Evolutionary conservation across 2,797 vertebrate species (phyloP).

Genomic region (Eospalax fontanierii): DNA sequence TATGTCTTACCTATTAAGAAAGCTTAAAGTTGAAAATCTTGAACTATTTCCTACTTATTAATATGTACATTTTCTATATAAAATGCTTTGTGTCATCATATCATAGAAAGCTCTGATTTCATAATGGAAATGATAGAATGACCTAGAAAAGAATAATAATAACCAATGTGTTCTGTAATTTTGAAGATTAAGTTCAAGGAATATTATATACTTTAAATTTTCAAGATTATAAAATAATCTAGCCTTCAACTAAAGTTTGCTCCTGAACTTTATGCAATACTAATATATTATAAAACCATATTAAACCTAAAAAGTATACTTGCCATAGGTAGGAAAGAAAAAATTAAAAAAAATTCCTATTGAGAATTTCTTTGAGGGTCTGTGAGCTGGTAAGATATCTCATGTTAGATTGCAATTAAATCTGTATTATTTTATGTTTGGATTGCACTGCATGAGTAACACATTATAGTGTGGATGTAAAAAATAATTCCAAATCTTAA

Average conservation of each 20-base stretch:
- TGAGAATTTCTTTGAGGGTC: conserved; percentile 46
- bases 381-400: conserved; percentile 43
- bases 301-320: neutral
- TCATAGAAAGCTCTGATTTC: conserved; percentile 52
- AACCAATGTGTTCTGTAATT: conserved; percentile 62
- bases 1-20: conserved; percentile 56
- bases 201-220: conserved; percentile 55
- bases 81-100: conserved; percentile 64
- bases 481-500: conserved; percentile 1
- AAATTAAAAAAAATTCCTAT: conserved; percentile 48
- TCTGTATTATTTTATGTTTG: conserved; percentile 54
- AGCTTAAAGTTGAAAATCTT: conserved; percentile 40
- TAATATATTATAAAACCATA: conserved; percentile 53
- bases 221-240: conserved; percentile 58
- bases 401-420: conserved; percentile 42
- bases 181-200: conserved; percentile 58
- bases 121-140: conserved; percentile 58
- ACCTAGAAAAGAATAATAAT: conserved; percentile 56
- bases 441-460: neutral
- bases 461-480: neutral
- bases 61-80: conserved; percentile 43
- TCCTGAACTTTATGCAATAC: conserved; percentile 37
- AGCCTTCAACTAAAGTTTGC: conserved; percentile 60
- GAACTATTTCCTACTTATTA: conserved; percentile 56
- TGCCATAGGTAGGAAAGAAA: conserved; percentile 25